Conservation (phyloP, 2,797 vertebrate species). For the Acropternis orthonyx region DNA sequence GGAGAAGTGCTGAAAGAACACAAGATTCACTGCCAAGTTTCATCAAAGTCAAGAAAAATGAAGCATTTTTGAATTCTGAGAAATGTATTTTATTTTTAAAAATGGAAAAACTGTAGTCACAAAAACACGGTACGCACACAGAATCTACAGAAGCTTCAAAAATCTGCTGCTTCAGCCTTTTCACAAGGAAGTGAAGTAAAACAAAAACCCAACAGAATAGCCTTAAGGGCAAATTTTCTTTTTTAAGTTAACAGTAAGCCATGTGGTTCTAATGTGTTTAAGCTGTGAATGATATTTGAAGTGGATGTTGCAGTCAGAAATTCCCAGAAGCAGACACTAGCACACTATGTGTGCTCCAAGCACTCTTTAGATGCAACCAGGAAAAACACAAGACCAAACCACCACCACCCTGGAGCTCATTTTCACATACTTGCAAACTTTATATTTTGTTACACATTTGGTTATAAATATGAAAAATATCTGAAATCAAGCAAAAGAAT, state of each 20-base stretch:
- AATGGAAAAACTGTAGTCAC: background rate
- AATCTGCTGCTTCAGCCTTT: slow-evolving; percentile 41
- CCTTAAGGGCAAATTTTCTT: slow-evolving; percentile 6
- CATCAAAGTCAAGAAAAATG: background rate
- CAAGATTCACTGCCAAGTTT: background rate
- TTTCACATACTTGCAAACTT: background rate
- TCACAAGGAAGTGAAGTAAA: background rate
- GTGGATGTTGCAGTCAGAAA: background rate
- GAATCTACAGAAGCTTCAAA: background rate
- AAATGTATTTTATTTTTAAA: background rate
- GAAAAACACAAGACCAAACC: background rate
- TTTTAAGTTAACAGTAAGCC: slow-evolving; percentile 9
- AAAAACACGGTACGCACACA: background rate
- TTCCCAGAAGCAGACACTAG: slow-evolving; percentile 28
- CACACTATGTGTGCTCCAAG: background rate
- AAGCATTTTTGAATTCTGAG: background rate
- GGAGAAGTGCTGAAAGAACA: background rate
- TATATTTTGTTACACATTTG: background rate
- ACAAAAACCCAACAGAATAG: background rate
- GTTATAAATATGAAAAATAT: background rate
- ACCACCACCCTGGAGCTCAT: background rate
- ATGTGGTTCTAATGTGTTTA: slow-evolving; percentile 53
- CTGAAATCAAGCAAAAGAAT: background rate
- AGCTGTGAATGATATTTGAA: slow-evolving; percentile 41
- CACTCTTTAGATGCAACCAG: background rate